phyloP scores from a whole-genome alignment of 1,140 invertebrate genomes.

The Hestina assimilis region DNA sequence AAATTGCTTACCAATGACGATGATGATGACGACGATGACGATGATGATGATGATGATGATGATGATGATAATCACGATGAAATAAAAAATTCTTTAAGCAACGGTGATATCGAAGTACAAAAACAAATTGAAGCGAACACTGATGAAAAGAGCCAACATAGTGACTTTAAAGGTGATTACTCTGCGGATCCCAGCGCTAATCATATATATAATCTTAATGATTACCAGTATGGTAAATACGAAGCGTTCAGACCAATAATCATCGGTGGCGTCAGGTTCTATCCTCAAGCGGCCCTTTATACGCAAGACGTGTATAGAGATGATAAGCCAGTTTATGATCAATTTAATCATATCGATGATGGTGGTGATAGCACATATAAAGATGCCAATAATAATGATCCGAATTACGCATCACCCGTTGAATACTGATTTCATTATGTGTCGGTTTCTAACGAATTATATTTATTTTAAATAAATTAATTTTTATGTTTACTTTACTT shows the following conservation, averaged over 20 bases:
- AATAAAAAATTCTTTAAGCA: not conserved
- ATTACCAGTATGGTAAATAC: conserved; percentile 35
- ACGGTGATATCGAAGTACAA: not conserved
- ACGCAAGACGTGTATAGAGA: conserved; percentile 26
- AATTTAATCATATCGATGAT: conserved; percentile 37
- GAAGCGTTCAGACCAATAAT: conserved; percentile 40
- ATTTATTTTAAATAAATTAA: not conserved
- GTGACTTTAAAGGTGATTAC: conserved; percentile 17
- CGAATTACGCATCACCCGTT: conserved; percentile 45
- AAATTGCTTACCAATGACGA: conserved; percentile 19
- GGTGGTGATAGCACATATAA: conserved; percentile 34
- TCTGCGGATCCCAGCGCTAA: conserved; percentile 24
- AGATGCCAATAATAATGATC: conserved; percentile 57
- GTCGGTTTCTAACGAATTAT: not conserved
- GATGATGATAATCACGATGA: conserved; percentile 1
- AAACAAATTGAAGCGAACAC: conserved; percentile 1
- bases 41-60: conserved; percentile 19
- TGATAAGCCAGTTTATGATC: conserved; percentile 31
- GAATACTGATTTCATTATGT: conserved; percentile 32
- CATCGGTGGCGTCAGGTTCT: conserved; percentile 40
- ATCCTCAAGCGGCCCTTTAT: conserved; percentile 43
- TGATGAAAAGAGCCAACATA: conserved; percentile 19
- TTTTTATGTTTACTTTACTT: too few relatives aligned
- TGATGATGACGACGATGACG: conserved; percentile 16
- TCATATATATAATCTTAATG: not conserved